Evolutionary conservation across 1,140 invertebrate species (phyloP), one percentile per base, ranked within the genome.

Genomic region (Solen grandis): DNA sequence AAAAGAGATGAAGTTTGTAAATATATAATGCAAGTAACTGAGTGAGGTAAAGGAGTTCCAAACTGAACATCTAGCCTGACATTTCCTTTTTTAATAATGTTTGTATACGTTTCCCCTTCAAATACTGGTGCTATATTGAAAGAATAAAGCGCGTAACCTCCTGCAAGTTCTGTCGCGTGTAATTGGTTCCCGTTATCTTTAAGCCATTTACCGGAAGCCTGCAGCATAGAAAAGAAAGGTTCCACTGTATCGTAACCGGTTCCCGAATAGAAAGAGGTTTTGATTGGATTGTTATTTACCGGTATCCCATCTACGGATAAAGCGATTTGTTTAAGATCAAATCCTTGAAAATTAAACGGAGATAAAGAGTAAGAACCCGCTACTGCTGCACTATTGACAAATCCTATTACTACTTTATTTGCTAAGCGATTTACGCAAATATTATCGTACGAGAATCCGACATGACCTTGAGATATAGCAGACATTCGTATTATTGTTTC

Each of bases 311-410:
- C 76, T 0, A 69, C 52, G 19, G 41, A 74, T 19, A 83, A 10
- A 2, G 59, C 60, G 22, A 83, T 79, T 19, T 50, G 60, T 33
- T 57, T 73, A 27, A 83, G 25, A 14, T 60, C 69, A 66, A 60
- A 83, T 16, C 63, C 41, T 31, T 78, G 52, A 35, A 83, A 83
- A 41, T 66, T 68, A 46, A 59, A 82, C 25, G 74, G 66, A n/a
- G 76, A 77, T 27, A 57, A 31, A 31, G 35, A 27, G 16, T 50
- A 82, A 25, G 31, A 33, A 52, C 82, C 82, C 16, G 38, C n/a
- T n/a, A 31, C 46, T 16, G 74, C 60, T 27, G 50, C 35, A 52
- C 66, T 25, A 33, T 73, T 50, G 19, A 74, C 76, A 65, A 79
- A 69, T n/a, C 29, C 81, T 4, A 83, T 25, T 22, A 76, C 50